These are phyloP conservation scores for Otocyon megalotis DNA, from an alignment of 2,113 vertebrate genomes.

Conservation along the genomic window DNA sequence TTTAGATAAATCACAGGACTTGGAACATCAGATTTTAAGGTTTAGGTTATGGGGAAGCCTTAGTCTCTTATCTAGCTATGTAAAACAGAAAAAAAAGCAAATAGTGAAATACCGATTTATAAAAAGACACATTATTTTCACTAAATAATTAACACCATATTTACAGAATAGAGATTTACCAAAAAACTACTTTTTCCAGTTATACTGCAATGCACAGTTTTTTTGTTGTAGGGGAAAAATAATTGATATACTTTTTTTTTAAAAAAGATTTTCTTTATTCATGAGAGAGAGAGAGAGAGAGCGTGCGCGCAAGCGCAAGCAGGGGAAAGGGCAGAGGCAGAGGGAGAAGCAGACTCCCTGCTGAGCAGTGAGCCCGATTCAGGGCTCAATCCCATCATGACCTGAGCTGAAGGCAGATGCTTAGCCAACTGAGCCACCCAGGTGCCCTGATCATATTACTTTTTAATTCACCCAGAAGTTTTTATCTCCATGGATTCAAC, in stretches of 20 bases:
- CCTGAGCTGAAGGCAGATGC: no score
- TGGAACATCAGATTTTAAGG: background rate
- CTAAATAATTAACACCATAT: background rate
- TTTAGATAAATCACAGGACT: background rate
- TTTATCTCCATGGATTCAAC: background rate
- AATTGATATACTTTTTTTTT: background rate
- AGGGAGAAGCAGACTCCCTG: no score
- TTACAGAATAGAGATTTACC: background rate
- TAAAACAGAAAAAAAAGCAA: constrained; percentile 27
- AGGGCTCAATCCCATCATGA: no score
- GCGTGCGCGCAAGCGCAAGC: fast-evolving
- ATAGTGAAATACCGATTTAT: background rate
- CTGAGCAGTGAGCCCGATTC: no score
- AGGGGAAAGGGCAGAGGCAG: no score
- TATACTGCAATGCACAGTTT: background rate
- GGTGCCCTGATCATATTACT: background rate
- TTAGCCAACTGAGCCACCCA: no score
- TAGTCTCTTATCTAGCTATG: background rate
- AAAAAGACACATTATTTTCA: background rate
- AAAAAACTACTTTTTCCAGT: background rate
- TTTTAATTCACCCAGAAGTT: background rate
- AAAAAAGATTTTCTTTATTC: no score
- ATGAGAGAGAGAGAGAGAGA: no score
- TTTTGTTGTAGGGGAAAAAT: background rate
- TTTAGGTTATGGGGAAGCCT: background rate